Conservation (phyloP, 2,113 vertebrate genomes). For the Psammodynastes pulverulentus region DNA sequence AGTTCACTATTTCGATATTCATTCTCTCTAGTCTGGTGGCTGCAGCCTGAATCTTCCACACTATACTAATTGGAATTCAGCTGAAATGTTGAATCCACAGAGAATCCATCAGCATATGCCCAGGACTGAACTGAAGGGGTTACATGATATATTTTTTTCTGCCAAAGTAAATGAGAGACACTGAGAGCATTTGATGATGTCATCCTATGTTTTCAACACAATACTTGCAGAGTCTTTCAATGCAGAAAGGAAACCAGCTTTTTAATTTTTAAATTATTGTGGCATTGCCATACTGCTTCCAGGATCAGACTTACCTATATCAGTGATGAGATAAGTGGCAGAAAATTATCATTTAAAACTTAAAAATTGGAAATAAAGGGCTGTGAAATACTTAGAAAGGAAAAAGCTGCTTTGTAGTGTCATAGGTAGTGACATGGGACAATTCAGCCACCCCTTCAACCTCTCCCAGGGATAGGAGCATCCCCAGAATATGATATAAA, state of each 20-base stretch:
- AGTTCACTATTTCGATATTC: background rate
- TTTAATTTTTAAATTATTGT: background rate
- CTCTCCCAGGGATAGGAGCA: background rate
- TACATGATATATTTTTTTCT: background rate
- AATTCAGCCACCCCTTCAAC: background rate
- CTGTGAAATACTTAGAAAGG: background rate
- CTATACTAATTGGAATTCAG: background rate
- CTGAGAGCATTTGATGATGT: background rate
- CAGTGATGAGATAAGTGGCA: background rate
- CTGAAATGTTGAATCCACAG: background rate
- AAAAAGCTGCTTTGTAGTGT: background rate
- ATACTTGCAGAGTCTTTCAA: background rate
- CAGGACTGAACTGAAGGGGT: background rate
- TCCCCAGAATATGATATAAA: background rate
- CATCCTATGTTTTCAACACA: background rate
- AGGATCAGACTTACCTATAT: background rate
- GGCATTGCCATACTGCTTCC: background rate
- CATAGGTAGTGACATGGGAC: background rate
- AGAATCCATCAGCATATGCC: background rate
- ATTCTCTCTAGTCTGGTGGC: background rate
- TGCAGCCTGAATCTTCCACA: background rate
- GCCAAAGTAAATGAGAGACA: background rate
- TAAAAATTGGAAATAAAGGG: background rate
- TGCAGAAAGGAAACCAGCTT: background rate
- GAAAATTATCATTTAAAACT: background rate